Conservation (phyloP, 1,140 invertebrate species). For the Cecropterus lyciades region DNA sequence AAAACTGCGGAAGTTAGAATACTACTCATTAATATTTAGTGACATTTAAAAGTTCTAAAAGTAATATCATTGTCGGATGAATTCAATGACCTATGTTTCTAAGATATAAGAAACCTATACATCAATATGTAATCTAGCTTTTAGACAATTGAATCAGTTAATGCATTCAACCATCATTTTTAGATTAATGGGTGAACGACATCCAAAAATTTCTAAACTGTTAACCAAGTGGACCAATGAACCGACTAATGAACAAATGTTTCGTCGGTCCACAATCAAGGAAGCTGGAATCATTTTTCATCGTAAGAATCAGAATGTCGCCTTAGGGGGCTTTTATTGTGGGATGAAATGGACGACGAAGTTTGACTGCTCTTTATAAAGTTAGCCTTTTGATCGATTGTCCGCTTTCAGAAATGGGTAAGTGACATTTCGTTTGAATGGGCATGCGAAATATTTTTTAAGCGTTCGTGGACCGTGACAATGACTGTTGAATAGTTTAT, state of each 20-base stretch:
- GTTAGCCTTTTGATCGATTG: slow-evolving; percentile 18
- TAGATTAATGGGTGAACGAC: no score
- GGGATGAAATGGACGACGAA: slow-evolving; percentile 53
- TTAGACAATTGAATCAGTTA: slow-evolving; percentile 23
- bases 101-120: no score
- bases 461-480: background rate
- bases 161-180: no score
- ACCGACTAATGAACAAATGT: slow-evolving; percentile 68
- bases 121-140: no score
- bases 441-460: background rate
- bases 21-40: no score
- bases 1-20: no score
- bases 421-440: slow-evolving; percentile 1
- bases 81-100: no score
- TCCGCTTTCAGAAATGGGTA: slow-evolving; percentile 16
- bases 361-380: slow-evolving; percentile 54
- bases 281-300: slow-evolving; percentile 59
- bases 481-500: slow-evolving; percentile 2
- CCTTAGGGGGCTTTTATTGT: slow-evolving; percentile 51
- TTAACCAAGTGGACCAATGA: no score
- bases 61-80: no score
- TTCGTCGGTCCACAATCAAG: slow-evolving; percentile 57
- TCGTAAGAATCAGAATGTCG: slow-evolving; percentile 56
- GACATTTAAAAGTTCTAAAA: no score
- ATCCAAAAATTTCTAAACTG: no score